Base-by-base conservation (phyloP, 2,113 vertebrate species). In the Budorcas taxicolor region DNA sequence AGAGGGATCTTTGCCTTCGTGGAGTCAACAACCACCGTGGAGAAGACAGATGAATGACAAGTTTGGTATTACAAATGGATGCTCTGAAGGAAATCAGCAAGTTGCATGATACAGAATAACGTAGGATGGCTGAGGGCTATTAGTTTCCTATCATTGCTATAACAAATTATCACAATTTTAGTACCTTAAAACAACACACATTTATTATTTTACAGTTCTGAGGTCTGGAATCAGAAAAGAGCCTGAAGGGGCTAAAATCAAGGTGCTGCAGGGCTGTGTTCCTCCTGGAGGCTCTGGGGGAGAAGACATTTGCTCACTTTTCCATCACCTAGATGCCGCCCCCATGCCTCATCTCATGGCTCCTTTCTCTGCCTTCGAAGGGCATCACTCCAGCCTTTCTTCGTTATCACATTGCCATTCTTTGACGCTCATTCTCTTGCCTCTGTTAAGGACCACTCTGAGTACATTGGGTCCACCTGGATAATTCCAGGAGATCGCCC, bases 301-400 rank as follows among this genome's bases (percentile, higher is more conserved):
- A 81, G 9, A 50, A 43, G 1, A 12, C 3, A 0, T 31, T 58
- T 62, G 53, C 80, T 85, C 4, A 27, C 33, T 45, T 62, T 31
- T 9, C n/a, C 27, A 23, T 52, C 5, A 58, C 25, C 60, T n/a
- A 1, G 88, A 40, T 14, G 60, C 78, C 5, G 3, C 71, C 57
- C 1, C 0, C 40, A 10, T n/a, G 5, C 31, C 55, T 43, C 27
- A 7, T 64, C 82, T 50, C 23, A 0, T 0, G 43, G 71, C 31
- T 60, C 53, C 87, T 64, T 67, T 67, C n/a, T 91, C 57, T 40
- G 2, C 5, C 40, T 5, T 57, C n/a, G 2, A 17, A 27, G 23
- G 13, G 23, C 31, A 6, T 17, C 60, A 7, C 74, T 31, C 13
- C 10, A 53, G 7, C n/a, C 64, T 58, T 40, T 83, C 57, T 4